Conservation (phyloP, 2,888 invertebrate genomes). For the Pegoplata infirma region DNA sequence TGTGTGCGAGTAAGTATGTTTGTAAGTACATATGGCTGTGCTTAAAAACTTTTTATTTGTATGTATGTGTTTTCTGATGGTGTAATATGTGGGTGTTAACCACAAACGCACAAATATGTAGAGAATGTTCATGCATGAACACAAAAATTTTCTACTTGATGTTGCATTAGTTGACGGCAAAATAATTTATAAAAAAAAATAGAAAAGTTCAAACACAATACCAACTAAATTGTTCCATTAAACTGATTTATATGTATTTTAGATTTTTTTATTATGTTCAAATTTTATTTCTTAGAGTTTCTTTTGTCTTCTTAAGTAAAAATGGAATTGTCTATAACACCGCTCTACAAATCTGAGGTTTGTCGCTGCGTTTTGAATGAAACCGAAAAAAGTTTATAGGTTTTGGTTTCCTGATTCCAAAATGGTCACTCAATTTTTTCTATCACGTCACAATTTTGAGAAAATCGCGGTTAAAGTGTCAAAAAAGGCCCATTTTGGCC, state of each 20-base stretch:
- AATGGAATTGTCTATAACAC: no score
- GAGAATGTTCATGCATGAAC: constrained; percentile 17
- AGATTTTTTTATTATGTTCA: neutral
- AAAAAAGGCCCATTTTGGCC: no score
- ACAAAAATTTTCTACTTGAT: constrained; percentile 17
- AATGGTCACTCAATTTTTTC: no score
- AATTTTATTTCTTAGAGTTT: neutral
- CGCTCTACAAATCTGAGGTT: no score
- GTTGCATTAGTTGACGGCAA: neutral
- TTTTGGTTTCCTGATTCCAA: no score
- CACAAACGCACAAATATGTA: constrained; percentile 16
- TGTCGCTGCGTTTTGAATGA: no score
- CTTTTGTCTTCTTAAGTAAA: constrained; percentile 14
- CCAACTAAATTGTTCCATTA: neutral
- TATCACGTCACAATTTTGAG: no score
- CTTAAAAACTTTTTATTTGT: neutral
- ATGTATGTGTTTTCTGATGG: neutral
- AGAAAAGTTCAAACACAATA: neutral
- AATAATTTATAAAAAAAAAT: neutral
- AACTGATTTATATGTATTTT: constrained; percentile 28
- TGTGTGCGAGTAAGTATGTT: neutral
- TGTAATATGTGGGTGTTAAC: constrained; percentile 27
- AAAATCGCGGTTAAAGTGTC: no score
- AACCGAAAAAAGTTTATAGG: no score
- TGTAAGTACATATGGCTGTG: neutral